These are phyloP conservation scores for Eonycteris spelaea DNA, from an alignment of 2,113 vertebrate species.

Conservation along the genomic window DNA sequence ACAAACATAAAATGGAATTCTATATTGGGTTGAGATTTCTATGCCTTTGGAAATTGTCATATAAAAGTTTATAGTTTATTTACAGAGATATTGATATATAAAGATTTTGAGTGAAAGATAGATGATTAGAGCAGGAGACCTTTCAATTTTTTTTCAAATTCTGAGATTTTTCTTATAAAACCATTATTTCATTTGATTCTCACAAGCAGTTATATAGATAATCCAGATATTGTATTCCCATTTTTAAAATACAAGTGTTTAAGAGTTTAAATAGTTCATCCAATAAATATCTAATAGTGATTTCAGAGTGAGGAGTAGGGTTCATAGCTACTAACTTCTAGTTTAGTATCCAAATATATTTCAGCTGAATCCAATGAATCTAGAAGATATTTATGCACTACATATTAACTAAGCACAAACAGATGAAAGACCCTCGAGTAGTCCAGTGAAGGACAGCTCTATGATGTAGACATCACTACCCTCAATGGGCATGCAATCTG, in stretches of 20 bases:
- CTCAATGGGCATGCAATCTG: neutral
- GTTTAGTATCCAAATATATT: neutral
- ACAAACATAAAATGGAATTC: neutral
- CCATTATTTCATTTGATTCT: neutral
- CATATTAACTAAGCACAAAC: neutral
- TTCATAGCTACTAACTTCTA: neutral
- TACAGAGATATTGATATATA: neutral
- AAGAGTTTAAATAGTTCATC: neutral
- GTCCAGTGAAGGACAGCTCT: neutral
- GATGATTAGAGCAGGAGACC: neutral
- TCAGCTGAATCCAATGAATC: neutral
- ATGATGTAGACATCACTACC: neutral
- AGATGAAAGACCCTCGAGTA: neutral
- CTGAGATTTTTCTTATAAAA: neutral
- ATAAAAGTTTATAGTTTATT: neutral
- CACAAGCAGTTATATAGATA: neutral
- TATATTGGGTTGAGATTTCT: neutral
- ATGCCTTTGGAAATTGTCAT: neutral
- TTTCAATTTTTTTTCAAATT: neutral
- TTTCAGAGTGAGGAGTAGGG: neutral
- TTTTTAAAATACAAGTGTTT: neutral
- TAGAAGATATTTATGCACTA: neutral
- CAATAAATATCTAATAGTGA: neutral
- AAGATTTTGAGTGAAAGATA: neutral
- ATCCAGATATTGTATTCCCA: neutral